Percentiles rank a stretch among this genome's conserved stretches.
Evolutionary conservation across 2,113 vertebrate species (phyloP).

Genomic region (Stegostoma tigrinum): DNA sequence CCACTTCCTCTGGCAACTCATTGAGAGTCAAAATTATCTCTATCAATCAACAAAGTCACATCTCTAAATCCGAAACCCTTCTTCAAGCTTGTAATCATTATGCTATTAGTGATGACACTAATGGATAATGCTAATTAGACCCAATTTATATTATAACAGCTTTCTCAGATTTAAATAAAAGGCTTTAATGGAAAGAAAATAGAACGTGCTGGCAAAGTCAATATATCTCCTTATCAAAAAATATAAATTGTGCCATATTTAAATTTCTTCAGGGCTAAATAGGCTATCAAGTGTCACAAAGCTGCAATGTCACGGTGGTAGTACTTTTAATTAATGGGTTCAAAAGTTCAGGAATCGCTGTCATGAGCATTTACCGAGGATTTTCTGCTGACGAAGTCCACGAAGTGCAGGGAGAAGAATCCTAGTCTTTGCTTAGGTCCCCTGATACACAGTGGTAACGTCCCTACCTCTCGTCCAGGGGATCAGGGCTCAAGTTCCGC

Average conservation of each 20-base stretch:
- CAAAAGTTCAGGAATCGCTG: background rate
- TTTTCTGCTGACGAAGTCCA: background rate
- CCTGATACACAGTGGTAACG: background rate
- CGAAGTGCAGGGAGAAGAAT: background rate
- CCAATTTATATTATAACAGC: slow-evolving; percentile 28
- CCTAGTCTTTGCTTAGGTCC: background rate
- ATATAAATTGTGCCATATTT: background rate
- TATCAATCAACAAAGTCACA: background rate
- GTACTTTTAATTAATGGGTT: background rate
- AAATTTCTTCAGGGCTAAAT: background rate
- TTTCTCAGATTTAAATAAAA: background rate
- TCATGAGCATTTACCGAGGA: background rate
- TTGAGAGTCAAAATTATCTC: background rate
- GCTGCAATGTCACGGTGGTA: background rate
- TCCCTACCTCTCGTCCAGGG: no score
- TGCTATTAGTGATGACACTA: slow-evolving; percentile 16
- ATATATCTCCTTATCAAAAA: background rate
- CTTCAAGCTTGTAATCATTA: background rate
- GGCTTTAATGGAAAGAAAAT: background rate
- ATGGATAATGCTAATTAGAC: slow-evolving; percentile 34
- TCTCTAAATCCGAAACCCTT: background rate
- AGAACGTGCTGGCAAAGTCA: background rate
- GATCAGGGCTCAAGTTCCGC: no score
- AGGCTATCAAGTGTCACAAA: no score
- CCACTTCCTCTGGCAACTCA: no score